Conservation (phyloP, 1,140 invertebrate genomes). For the Philotrypesis tridentata region DNA sequence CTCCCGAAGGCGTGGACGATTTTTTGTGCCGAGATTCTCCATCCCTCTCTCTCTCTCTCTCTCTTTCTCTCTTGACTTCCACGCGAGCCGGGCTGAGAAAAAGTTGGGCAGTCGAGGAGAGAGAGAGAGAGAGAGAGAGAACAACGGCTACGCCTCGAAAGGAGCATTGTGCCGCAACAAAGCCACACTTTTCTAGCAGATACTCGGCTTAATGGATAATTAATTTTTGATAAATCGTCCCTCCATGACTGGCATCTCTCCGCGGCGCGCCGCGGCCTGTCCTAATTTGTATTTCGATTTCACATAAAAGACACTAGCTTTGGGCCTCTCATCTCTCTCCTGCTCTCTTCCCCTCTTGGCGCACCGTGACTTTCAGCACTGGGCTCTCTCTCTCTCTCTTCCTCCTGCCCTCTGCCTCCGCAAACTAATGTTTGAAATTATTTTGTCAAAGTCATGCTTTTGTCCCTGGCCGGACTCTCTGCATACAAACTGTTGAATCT, state of each 20-base stretch:
- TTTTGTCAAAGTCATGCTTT: conserved; percentile 34
- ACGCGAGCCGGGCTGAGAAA: background rate
- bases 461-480: background rate
- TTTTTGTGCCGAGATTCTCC: conserved; percentile 63
- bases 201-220: conserved; percentile 69
- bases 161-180: conserved; percentile 65
- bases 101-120: background rate
- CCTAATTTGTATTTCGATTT: conserved; percentile 69
- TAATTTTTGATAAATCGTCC: conserved; percentile 71
- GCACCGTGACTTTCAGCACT: conserved; percentile 10
- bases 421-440: conserved; percentile 6
- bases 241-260: conserved; percentile 64
- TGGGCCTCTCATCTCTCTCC: background rate
- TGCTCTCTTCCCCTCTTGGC: conserved; percentile 17
- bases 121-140: background rate
- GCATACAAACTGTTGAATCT: background rate
- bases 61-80: conserved; percentile 24
- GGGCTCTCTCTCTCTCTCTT: too few species aligned
- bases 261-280: conserved; percentile 55
- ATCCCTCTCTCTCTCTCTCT: background rate
- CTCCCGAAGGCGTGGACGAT: conserved; percentile 67
- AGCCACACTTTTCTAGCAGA: conserved; percentile 69
- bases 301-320: conserved; percentile 57
- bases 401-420: background rate
- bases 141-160: conserved; percentile 43